A percentile compares a stretch with the other conserved stretches of the same genome.
Conservation (phyloP, 37 sponge, comb jelly and placozoan species). For the Axinella damicornis region DNA sequence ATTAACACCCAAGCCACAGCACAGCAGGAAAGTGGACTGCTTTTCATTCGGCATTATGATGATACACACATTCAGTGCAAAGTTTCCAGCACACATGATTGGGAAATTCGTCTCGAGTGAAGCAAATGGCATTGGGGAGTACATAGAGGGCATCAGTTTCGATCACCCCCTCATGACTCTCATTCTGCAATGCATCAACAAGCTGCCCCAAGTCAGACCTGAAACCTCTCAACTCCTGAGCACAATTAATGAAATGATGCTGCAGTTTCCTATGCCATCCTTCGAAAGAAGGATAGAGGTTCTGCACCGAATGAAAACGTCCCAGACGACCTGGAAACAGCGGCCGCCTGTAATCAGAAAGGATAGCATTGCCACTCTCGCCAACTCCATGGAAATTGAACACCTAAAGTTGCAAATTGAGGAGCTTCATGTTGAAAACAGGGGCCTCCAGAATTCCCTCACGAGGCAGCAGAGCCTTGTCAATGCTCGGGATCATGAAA, state of each 20-base stretch:
- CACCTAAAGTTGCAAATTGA: constrained; percentile 38
- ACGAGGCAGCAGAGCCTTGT: constrained; percentile 42
- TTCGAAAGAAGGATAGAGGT: constrained; percentile 18
- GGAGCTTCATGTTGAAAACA: constrained; percentile 45
- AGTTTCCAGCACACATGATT: background rate
- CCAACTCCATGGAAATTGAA: constrained; percentile 46
- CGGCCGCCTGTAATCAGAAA: background rate
- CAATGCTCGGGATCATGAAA: constrained; percentile 55
- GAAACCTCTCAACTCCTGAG: background rate
- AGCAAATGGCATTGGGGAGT: constrained; percentile 10
- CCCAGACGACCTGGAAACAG: background rate
- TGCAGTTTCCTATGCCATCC: constrained; percentile 35
- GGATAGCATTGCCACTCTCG: constrained; percentile 21
- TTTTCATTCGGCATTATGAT: constrained; percentile 46
- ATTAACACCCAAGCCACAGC: background rate
- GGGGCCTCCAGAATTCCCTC: constrained; percentile 32
- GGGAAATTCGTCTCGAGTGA: background rate
- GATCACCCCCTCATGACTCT: constrained; percentile 42
- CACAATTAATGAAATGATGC: constrained; percentile 36
- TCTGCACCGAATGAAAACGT: background rate
- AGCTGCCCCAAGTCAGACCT: constrained; percentile 8
- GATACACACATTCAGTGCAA: constrained; percentile 48
- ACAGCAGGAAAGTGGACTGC: constrained; percentile 40
- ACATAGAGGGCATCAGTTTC: constrained; percentile 7
- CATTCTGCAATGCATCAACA: constrained; percentile 34